These are phyloP conservation scores for Dascyllus trimaculatus DNA, from an alignment of 2,113 vertebrate genomes.

Conservation along the genomic window DNA sequence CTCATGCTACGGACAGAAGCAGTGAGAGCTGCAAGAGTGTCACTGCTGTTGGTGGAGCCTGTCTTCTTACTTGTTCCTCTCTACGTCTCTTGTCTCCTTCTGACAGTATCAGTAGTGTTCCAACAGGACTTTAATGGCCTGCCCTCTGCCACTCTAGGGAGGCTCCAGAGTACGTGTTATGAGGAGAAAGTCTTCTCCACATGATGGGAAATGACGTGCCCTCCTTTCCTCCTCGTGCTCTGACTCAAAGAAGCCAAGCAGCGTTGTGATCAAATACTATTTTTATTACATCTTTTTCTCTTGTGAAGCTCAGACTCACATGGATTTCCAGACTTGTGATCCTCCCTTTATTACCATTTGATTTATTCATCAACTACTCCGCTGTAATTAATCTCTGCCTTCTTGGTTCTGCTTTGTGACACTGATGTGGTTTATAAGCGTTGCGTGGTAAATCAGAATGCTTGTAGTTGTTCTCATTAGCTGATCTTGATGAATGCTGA, in stretches of 20 bases:
- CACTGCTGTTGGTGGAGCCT: conserved; percentile 23
- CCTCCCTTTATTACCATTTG: background rate
- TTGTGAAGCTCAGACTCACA: background rate
- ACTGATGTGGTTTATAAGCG: background rate
- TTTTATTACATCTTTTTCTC: background rate
- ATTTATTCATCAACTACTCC: background rate
- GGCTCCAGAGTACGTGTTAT: conserved; percentile 89
- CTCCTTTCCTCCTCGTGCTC: conserved; percentile 83
- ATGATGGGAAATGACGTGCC: conserved; percentile 88
- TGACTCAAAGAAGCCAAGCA: conserved; percentile 9
- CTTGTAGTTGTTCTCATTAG: conserved; percentile 52
- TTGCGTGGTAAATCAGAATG: conserved; percentile 27
- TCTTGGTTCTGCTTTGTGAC: conserved; percentile 1
- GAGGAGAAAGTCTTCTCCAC: conserved; percentile 82
- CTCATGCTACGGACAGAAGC: conserved; percentile 87
- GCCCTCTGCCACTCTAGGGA: conserved; percentile 89
- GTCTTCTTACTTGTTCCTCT: conserved; percentile 71
- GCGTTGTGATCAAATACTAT: background rate
- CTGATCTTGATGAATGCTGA: conserved; percentile 49
- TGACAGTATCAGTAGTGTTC: conserved; percentile 94
- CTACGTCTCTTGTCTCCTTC: conserved; percentile 71
- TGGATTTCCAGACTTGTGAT: background rate
- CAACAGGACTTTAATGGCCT: conserved; percentile 96
- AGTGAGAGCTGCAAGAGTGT: conserved; percentile 64
- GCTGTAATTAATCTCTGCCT: background rate